phyloP scores from a whole-genome alignment of 1,140 invertebrate genomes.

The Temnothorax longispinosus region DNA sequence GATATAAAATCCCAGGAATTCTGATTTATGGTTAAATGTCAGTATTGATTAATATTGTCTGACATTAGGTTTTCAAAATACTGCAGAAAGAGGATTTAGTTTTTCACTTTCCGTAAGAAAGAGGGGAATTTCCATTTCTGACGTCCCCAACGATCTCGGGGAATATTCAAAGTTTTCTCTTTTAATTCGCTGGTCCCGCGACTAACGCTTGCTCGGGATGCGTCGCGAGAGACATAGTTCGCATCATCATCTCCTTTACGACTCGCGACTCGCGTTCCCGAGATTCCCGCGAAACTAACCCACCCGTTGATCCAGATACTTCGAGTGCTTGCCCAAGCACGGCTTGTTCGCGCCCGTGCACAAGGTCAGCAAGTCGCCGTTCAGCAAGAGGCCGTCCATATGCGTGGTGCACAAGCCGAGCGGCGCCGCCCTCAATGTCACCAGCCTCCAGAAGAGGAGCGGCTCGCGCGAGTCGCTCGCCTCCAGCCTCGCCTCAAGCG shows the following conservation, averaged over 20 bases:
- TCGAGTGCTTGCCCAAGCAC: slow-evolving; percentile 95
- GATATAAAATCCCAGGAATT: background rate
- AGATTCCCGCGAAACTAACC: slow-evolving; percentile 28
- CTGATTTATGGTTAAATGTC: background rate
- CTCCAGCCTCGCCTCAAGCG: slow-evolving; percentile 89
- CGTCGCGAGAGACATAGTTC: slow-evolving; percentile 5
- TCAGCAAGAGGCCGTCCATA: slow-evolving; percentile 88
- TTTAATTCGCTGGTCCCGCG: background rate
- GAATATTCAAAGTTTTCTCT: background rate
- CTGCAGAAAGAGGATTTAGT: background rate
- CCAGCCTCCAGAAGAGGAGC: slow-evolving; percentile 87
- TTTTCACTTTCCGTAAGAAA: background rate
- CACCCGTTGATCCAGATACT: slow-evolving; percentile 91
- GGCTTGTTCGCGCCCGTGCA: slow-evolving; percentile 96
- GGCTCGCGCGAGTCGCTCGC: slow-evolving; percentile 95
- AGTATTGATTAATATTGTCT: background rate
- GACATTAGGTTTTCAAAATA: background rate
- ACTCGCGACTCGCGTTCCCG: background rate
- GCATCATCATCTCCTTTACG: background rate
- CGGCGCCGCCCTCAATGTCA: slow-evolving; percentile 84
- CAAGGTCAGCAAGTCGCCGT: slow-evolving; percentile 94
- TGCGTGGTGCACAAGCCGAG: slow-evolving; percentile 88
- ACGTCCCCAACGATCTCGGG: background rate
- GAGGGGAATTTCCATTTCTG: background rate
- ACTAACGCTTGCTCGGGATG: background rate